phyloP scores from a whole-genome alignment of 2,113 vertebrate genomes.

The Rafetus swinhoei region DNA sequence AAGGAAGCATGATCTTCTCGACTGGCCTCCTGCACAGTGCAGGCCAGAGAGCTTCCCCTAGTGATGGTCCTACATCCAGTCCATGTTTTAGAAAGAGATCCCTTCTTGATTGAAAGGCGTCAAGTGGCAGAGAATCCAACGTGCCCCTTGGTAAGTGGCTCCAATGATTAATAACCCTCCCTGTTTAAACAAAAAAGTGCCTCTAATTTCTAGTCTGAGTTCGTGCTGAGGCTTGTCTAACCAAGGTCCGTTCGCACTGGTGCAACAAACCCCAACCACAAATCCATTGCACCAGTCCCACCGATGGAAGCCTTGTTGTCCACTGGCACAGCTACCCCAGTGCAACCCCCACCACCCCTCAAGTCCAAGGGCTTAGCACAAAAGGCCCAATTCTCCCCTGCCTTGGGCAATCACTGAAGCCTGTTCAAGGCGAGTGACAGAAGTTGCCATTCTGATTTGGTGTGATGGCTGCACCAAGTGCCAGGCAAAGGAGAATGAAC shows the following conservation, averaged over 20 bases:
- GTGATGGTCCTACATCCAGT: accelerated
- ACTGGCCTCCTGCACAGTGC: neutral
- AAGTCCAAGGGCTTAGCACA: neutral
- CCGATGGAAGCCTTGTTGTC: neutral
- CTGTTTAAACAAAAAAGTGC: neutral
- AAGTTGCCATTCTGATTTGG: neutral
- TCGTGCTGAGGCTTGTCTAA: neutral
- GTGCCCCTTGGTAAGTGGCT: neutral
- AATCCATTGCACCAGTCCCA: neutral
- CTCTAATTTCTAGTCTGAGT: neutral
- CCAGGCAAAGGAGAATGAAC: neutral
- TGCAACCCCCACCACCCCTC: neutral
- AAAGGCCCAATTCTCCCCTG: neutral
- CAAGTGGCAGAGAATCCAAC: neutral
- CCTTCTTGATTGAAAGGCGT: neutral
- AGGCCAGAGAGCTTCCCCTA: accelerated
- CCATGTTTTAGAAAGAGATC: neutral
- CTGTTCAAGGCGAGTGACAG: neutral
- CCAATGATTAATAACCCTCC: neutral
- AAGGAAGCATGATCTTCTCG: neutral
- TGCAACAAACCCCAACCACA: neutral
- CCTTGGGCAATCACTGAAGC: neutral
- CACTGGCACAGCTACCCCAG: neutral
- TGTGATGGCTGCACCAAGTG: neutral
- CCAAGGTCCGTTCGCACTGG: neutral